These are phyloP conservation scores for Maniola jurtina DNA, from an alignment of 1,140 invertebrate genomes.

Conservation along the genomic window DNA sequence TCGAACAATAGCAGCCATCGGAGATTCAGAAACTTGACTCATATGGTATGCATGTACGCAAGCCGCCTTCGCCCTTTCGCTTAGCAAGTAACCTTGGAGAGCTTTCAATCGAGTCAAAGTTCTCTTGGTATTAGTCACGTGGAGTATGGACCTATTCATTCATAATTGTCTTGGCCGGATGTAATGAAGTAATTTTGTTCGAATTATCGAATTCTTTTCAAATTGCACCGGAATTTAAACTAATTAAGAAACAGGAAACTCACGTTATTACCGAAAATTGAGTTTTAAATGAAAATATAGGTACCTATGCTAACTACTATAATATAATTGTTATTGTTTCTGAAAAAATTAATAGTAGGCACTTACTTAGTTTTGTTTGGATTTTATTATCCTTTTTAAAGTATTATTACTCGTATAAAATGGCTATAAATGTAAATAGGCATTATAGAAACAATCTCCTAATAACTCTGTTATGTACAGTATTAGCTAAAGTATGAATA, in stretches of 20 bases:
- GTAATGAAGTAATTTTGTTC: not conserved
- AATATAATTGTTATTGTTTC: no score
- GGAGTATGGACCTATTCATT: not conserved
- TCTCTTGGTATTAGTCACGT: slow-evolving; percentile 26
- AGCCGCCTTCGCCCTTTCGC: slow-evolving; percentile 18
- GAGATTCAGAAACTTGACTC: slow-evolving; percentile 30
- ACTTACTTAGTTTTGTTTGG: no score
- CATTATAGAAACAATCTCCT: no score
- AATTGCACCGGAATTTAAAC: not conserved
- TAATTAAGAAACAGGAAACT: not conserved
- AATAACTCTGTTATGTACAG: no score
- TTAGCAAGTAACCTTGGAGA: slow-evolving; percentile 31
- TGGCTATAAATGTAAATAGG: no score
- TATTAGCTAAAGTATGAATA: no score
- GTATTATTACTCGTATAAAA: no score
- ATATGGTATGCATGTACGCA: slow-evolving; percentile 28
- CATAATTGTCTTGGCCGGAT: not conserved
- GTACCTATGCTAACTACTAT: no score
- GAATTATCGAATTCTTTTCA: not conserved
- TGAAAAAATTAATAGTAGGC: no score
- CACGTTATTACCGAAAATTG: not conserved
- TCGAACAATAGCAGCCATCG: slow-evolving; percentile 4
- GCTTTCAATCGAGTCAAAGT: slow-evolving; percentile 27
- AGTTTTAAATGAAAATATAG: no score
- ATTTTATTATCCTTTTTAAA: no score